Conservation (phyloP, 2,888 invertebrate species). For the Biston betularia region DNA sequence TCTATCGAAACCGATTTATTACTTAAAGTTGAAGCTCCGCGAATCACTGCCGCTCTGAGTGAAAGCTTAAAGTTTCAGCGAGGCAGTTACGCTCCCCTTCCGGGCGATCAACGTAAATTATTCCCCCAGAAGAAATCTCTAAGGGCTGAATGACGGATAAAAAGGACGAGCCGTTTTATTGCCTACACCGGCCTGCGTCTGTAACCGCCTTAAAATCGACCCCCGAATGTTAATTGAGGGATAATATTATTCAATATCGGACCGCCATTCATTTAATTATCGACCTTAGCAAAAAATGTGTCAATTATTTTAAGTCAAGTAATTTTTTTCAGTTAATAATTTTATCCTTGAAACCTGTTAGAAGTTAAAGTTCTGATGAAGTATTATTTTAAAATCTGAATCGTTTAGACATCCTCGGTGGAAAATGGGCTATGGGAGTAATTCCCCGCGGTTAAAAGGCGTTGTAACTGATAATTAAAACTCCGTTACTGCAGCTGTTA, state of each 20-base stretch:
- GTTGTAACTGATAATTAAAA: constrained; percentile 84
- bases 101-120: constrained; percentile 85
- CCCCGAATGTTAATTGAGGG: constrained; percentile 81
- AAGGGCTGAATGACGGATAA: constrained; percentile 85
- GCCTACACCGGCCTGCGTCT: constrained; percentile 75
- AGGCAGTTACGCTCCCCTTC: constrained; percentile 84
- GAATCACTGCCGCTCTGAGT: constrained; percentile 80
- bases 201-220: constrained; percentile 78
- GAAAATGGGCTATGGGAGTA: constrained; percentile 79
- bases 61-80: constrained; percentile 85
- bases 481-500: constrained; percentile 80
- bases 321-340: constrained; percentile 23
- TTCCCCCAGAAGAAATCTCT: constrained; percentile 84
- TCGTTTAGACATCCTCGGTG: constrained; percentile 70
- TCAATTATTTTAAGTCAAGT: constrained; percentile 38
- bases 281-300: constrained; percentile 51
- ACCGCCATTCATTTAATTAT: constrained; percentile 72
- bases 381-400: constrained; percentile 69
- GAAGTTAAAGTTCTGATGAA: constrained; percentile 19
- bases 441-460: constrained; percentile 77
- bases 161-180: constrained; percentile 84
- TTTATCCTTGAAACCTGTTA: constrained; percentile 44
- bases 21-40: constrained; percentile 78
- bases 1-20: constrained; percentile 80
- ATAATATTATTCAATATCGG: constrained; percentile 80